Percentiles rank a stretch among this genome's conserved stretches.
These are phyloP conservation scores for Heliconius cydno DNA, from an alignment of 2,888 invertebrate species.

Conservation along the genomic window DNA sequence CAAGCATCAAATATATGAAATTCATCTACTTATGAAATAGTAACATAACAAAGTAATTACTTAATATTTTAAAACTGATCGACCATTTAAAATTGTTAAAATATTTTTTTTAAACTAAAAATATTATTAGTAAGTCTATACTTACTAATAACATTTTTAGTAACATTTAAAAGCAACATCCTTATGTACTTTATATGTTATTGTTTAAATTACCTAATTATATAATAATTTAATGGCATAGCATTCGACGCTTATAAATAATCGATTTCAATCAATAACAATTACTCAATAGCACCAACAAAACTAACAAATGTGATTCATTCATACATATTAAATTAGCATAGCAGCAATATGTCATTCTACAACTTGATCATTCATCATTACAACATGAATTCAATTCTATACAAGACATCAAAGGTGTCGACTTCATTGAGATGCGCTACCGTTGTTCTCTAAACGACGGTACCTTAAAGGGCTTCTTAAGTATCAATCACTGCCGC, in stretches of 20 bases:
- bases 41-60: no score
- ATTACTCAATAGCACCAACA: not conserved
- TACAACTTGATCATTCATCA: not conserved
- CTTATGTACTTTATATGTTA: no score
- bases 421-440: conserved; percentile 36
- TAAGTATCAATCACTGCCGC: conserved; percentile 36
- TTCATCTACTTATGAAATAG: no score
- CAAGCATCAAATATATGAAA: no score
- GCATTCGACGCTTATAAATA: not conserved
- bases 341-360: conserved; percentile 9
- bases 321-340: conserved; percentile 8
- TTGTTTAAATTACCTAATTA: no score
- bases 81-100: no score
- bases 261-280: not conserved
- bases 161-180: no score
- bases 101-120: no score
- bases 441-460: conserved; percentile 13
- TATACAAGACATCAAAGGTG: conserved; percentile 23
- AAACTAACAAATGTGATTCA: not conserved
- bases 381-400: conserved; percentile 18
- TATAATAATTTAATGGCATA: not conserved
- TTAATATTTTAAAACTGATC: no score
- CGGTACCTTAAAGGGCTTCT: conserved; percentile 38
- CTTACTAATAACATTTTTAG: no score
- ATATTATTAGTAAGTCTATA: no score